Conservation (phyloP, 2,797 vertebrate genomes). For the Enoplosus armatus region DNA sequence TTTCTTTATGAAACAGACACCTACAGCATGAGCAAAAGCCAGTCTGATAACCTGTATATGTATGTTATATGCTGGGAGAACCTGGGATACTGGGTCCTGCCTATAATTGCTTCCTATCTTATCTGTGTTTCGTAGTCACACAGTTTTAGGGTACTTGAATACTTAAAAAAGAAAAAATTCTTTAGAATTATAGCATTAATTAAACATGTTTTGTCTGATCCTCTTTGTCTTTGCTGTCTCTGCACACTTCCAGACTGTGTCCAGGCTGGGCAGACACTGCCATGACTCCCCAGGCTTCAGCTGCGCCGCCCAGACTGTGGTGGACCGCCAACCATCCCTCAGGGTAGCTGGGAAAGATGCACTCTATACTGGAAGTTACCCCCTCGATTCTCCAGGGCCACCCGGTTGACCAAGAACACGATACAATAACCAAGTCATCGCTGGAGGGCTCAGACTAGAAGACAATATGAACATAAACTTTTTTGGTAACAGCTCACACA, state of each 20-base stretch:
- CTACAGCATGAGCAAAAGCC: neutral
- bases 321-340: slow-evolving; percentile 48
- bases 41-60: neutral
- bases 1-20: neutral
- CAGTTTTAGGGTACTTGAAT: too few relatives aligned
- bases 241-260: slow-evolving; percentile 46
- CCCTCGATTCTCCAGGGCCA: slow-evolving; percentile 34
- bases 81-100: neutral
- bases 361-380: slow-evolving; percentile 44
- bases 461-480: slow-evolving; percentile 34
- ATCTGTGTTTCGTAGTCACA: neutral
- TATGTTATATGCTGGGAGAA: neutral
- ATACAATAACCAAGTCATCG: neutral
- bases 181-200: too few relatives aligned
- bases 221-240: slow-evolving; percentile 25
- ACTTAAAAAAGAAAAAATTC: too few relatives aligned
- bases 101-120: neutral
- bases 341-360: slow-evolving; percentile 68
- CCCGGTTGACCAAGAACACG: slow-evolving; percentile 37
- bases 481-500: slow-evolving; percentile 6
- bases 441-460: slow-evolving; percentile 10
- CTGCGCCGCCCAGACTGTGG: slow-evolving; percentile 32
- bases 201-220: neutral
- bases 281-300: slow-evolving; percentile 56
- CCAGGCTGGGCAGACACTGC: slow-evolving; percentile 33